phyloP scores from a whole-genome alignment of 2,113 vertebrate genomes.

The Mormyrus lacerda region DNA sequence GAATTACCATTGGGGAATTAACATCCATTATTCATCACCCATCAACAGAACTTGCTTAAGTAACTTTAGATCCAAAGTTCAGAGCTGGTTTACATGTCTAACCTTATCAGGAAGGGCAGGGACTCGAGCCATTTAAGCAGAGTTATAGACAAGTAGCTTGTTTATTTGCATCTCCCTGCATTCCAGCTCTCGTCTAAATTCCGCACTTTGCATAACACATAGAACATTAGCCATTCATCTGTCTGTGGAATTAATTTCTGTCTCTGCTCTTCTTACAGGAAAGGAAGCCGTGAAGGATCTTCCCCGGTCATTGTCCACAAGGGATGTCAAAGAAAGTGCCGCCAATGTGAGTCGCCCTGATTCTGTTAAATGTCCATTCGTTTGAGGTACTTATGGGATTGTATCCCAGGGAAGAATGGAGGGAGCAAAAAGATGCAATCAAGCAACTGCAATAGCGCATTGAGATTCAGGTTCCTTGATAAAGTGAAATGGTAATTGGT shows the following conservation, averaged over 20 bases:
- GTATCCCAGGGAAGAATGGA: background rate
- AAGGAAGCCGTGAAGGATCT: background rate
- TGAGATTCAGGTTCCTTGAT: background rate
- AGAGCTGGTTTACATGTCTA: background rate
- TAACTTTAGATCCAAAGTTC: conserved; percentile 2
- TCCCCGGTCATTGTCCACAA: background rate
- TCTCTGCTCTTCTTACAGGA: conserved; percentile 16
- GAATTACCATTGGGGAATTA: conserved; percentile 2
- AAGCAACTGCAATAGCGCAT: background rate
- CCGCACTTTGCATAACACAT: background rate
- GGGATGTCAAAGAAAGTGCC: conserved; percentile 9
- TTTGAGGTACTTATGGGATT: background rate
- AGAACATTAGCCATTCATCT: background rate
- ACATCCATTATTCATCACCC: background rate
- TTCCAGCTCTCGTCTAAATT: background rate
- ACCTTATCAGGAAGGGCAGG: conserved; percentile 1
- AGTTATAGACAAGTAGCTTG: background rate
- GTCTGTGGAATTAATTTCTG: background rate
- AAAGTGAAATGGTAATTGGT: background rate
- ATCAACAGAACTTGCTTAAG: conserved; percentile 3
- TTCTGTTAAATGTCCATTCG: background rate
- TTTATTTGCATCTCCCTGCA: background rate
- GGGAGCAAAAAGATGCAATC: background rate
- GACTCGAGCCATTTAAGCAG: background rate
- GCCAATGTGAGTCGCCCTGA: conserved; percentile 14